Evolutionary conservation across 2,113 vertebrate genomes (phyloP).

Genomic region (Syrrhaptes paradoxus): DNA sequence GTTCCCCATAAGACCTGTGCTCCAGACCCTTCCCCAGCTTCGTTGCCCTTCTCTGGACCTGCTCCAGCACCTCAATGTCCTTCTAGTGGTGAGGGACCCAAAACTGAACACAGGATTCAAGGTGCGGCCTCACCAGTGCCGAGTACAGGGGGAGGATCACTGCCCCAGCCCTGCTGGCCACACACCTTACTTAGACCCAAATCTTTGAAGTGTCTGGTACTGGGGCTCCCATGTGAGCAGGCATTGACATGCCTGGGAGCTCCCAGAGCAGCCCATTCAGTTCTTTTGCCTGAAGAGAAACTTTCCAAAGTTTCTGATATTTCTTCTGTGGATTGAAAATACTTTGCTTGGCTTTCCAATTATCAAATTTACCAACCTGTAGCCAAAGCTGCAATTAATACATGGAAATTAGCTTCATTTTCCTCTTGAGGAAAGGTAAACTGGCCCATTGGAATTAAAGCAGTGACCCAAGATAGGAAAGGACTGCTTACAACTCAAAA

Average conservation of each 20-base stretch:
- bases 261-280: background rate
- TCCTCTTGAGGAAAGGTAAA: background rate
- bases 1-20: too few species aligned
- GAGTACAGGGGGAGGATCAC: rapidly evolving
- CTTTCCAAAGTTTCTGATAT: background rate
- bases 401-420: background rate
- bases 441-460: background rate
- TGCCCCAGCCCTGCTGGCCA: background rate
- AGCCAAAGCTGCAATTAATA: background rate
- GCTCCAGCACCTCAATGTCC: too few species aligned
- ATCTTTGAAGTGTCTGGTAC: background rate
- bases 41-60: too few species aligned
- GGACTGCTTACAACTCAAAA: background rate
- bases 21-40: too few species aligned
- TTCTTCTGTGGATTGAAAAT: background rate
- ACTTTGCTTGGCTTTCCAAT: background rate
- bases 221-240: background rate
- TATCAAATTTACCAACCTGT: background rate
- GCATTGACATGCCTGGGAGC: background rate
- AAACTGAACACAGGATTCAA: too few species aligned
- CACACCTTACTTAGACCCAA: too few species aligned
- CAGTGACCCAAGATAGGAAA: background rate
- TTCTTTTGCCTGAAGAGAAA: background rate
- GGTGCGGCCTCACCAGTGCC: background rate
- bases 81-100: too few species aligned